Evolutionary conservation across 2,797 vertebrate genomes (phyloP), one percentile per base, ranked within the genome.

Genomic region (Esox lucius): DNA sequence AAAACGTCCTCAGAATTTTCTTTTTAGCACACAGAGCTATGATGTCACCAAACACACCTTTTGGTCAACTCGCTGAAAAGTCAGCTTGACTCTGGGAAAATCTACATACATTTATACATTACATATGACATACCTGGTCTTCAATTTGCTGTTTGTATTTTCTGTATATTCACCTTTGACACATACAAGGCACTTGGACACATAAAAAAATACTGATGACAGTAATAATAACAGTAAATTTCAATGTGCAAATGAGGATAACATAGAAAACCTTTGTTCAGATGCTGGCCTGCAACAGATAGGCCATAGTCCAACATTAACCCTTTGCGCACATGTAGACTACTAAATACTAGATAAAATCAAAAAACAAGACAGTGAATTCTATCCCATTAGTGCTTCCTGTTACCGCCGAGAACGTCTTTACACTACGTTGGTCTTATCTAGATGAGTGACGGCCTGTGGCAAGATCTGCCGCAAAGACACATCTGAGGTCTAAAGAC

Each of bases 101-200:
- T 81, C 71, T 77, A 86, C 66, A 83, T 82, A 83, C 80, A 85
- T 28, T 75, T 72, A 84, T 81, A 83, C 77, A 82, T 69, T 69
- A 24, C 46, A 80, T 68, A 39, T 39, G 35, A 39, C 5, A 82
- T 87, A 84, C 80, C 84, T 87, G 84, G 72, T 73, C 76, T 49
- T 77, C 76, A 72, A 53, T 53, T 87, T 78, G 81, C 7, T 74
- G 80, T 73, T 77, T 78, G 67, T 31, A 61, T 70, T 76, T 33
- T 70, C 48, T 51, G 81, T 85, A 88, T 76, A 86, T 68, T 85
- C 74, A 67, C 78, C 77, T 76, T 70, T 83, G 22, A 49, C 28
- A 64, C 85, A 89, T 85, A 83, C 75, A 91, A 93, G 92, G 92
- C 90, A 93, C 92, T 91, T 89, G 22, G 79, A 90, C 81, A 87